Conservation (phyloP, 2,888 invertebrate species). For the Nymphalis polychloros region DNA sequence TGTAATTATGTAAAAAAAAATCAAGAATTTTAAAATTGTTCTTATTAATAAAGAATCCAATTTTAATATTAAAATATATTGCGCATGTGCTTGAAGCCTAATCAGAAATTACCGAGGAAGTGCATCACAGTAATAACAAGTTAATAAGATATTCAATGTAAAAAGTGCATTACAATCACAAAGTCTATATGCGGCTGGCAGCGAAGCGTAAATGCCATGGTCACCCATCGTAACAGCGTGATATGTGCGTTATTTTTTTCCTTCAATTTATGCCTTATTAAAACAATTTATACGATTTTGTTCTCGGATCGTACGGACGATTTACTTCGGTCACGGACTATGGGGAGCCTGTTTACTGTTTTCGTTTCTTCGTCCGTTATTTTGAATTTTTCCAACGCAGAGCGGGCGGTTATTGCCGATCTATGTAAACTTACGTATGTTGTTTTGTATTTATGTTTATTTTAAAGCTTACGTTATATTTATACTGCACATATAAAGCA, state of each 20-base stretch:
- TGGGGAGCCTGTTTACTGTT: conserved; percentile 51
- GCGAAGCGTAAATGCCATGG: conserved; percentile 80
- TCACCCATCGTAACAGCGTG: conserved; percentile 73
- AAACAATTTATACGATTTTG: conserved; percentile 74
- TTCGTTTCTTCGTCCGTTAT: conserved; percentile 65
- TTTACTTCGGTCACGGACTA: conserved; percentile 63
- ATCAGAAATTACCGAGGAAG: conserved; percentile 32
- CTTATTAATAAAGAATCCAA: not conserved
- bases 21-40: not conserved
- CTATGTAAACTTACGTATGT: conserved; percentile 3
- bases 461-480: conserved; percentile 11
- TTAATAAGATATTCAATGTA: conserved; percentile 42
- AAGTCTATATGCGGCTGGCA: conserved; percentile 63
- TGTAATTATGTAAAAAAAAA: no score
- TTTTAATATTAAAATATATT: not conserved
- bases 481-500: not conserved
- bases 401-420: conserved; percentile 5
- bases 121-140: conserved; percentile 36
- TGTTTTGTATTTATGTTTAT: conserved; percentile 17
- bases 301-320: conserved; percentile 56
- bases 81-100: conserved; percentile 22
- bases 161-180: conserved; percentile 67
- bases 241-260: conserved; percentile 61
- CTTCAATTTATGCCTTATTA: conserved; percentile 74
- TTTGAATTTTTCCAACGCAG: conserved; percentile 54